Evolutionary conservation across 2,888 invertebrate genomes (phyloP), one percentile per base, ranked within the genome.

Genomic region (Drosophila ezoana): DNA sequence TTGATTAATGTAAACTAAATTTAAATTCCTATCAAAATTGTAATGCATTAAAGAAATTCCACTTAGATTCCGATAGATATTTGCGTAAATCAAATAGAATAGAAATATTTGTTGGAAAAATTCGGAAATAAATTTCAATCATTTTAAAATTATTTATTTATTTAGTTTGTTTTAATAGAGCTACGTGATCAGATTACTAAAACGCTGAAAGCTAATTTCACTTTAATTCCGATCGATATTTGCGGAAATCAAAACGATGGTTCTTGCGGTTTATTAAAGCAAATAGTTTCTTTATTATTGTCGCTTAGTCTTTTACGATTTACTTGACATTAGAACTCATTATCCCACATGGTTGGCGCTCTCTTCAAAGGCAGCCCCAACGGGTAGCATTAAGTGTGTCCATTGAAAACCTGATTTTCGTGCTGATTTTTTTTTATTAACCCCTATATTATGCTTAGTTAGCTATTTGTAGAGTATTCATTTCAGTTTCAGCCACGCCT

Each of bases 401-500:
- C 38, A 38, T 38, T 38, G 28, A 14, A 40, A 40, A 40, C 9
- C 14, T 4, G 45, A 18, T 56, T 32, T 16, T 8, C 1, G 28
- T 16, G 38, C 33, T 56, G 2, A 28, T 28, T 35, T 11, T 14
- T n/a, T 45, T 51, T 45, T 20, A 47, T 14, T 33, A 18, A 32
- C 38, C 40, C 33, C 13, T 41, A 20, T 35, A 48, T 58, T 10
- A 47, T 32, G 33, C 4, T 23, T 54, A 11, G 16, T 51, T 41
- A 52, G 48, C 62, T 52, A 38, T 61, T 48, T 58, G 32, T 3
- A 52, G 32, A n/a, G 54, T 65, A 62, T 59, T 40, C 35, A 56
- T 61, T 71, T 62, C 44, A 59, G 38, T 13, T 28, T 33, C 32
- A 18, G 32, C 43, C 56, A 76, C 74, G 72, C 74, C 77, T 33